These are phyloP conservation scores for Hemistola chrysoprasaria DNA, from an alignment of 2,888 invertebrate species.

Conservation along the genomic window DNA sequence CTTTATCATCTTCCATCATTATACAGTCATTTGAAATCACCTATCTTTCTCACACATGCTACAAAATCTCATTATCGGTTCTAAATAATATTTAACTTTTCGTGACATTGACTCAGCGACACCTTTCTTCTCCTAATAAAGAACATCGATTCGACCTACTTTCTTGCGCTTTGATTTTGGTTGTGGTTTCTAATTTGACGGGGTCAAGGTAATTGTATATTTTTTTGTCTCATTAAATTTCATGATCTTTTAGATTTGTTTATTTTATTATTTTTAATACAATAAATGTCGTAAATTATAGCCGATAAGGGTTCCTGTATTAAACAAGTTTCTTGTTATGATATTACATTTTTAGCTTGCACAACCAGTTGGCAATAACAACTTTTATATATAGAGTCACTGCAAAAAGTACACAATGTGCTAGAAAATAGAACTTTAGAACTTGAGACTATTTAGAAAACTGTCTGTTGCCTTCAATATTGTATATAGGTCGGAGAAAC, in stretches of 20 bases:
- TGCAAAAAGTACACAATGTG: neutral
- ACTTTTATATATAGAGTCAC: no score
- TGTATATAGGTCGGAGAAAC: slow-evolving; percentile 15
- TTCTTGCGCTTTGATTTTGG: slow-evolving; percentile 13
- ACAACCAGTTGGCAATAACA: no score
- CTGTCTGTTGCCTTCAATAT: slow-evolving; percentile 5
- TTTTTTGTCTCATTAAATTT: slow-evolving; percentile 4
- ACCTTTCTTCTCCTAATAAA: slow-evolving; percentile 16
- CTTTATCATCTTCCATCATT: no score
- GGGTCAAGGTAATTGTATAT: slow-evolving; percentile 24
- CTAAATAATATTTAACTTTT: slow-evolving; percentile 18
- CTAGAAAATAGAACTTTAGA: slow-evolving; percentile 9
- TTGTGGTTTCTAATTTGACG: slow-evolving; percentile 28
- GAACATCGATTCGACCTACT: slow-evolving; percentile 13
- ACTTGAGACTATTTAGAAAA: slow-evolving; percentile 7
- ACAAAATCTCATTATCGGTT: slow-evolving; percentile 5
- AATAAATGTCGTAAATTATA: no score
- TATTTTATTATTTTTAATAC: no score
- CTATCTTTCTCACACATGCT: no score
- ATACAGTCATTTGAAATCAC: no score
- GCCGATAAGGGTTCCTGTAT: no score
- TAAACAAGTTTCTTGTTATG: no score
- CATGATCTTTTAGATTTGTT: no score
- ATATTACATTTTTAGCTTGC: no score
- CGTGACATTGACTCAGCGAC: slow-evolving; percentile 13